A percentile compares a stretch with the other conserved stretches of the same genome.
These are phyloP conservation scores for Iguana delicatissima DNA, from an alignment of 2,797 vertebrate genomes.

Conservation along the genomic window DNA sequence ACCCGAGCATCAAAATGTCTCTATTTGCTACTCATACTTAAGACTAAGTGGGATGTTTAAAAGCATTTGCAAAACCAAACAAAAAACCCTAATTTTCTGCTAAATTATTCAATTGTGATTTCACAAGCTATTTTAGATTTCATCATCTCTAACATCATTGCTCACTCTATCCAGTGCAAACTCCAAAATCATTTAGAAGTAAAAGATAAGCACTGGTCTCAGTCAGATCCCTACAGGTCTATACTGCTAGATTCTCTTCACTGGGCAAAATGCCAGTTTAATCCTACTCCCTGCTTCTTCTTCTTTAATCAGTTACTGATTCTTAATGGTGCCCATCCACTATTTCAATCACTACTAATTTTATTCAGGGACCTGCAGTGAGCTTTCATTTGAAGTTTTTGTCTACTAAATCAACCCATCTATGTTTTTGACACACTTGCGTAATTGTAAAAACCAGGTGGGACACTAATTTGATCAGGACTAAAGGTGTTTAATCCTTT, in stretches of 20 bases:
- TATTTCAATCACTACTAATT: background rate
- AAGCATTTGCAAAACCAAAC: slow-evolving; percentile 12
- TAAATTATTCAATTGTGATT: background rate
- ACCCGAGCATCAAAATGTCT: background rate
- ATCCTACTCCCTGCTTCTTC: background rate
- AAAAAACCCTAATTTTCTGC: background rate
- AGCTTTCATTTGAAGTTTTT: background rate
- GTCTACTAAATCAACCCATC: background rate
- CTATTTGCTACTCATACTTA: background rate
- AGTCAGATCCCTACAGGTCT: too few species aligned
- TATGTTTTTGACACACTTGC: background rate
- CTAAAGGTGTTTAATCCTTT: background rate
- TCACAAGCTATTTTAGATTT: background rate
- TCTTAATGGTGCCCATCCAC: background rate
- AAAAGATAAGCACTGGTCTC: background rate
- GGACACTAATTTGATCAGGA: background rate
- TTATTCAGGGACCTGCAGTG: background rate
- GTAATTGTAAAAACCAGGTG: background rate
- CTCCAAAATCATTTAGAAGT: background rate
- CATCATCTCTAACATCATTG: background rate
- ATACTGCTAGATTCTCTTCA: background rate
- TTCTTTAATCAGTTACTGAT: background rate
- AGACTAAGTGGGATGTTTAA: background rate
- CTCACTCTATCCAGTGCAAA: background rate
- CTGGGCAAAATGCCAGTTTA: background rate